Conservation (phyloP, 1,140 invertebrate species). For the Cyclargus thomasi region DNA sequence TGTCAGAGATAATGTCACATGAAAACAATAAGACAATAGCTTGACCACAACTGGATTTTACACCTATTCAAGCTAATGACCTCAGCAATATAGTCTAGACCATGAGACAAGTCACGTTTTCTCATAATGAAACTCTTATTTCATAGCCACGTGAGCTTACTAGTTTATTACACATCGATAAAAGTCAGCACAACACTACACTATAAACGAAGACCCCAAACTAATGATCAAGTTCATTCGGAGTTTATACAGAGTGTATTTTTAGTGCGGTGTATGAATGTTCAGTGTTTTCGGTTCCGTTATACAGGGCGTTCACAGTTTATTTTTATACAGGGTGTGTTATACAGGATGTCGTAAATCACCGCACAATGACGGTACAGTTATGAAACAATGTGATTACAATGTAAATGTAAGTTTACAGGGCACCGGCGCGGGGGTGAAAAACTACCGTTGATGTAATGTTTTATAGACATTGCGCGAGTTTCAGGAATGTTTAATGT, state of each 20-base stretch:
- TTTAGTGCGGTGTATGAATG: slow-evolving; percentile 29
- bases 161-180: slow-evolving; percentile 20
- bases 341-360: slow-evolving; percentile 32
- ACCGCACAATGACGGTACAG: slow-evolving; percentile 24
- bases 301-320: neutral
- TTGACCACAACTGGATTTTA: no score
- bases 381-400: slow-evolving; percentile 29
- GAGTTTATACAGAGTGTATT: slow-evolving; percentile 33
- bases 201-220: slow-evolving; percentile 21
- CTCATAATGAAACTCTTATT: no score
- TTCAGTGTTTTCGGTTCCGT: slow-evolving; percentile 6
- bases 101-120: no score
- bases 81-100: no score
- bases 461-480: slow-evolving; percentile 38
- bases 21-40: no score
- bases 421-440: no score
- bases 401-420: neutral
- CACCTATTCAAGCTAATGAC: no score
- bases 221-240: slow-evolving; percentile 32
- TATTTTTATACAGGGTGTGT: slow-evolving; percentile 1
- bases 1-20: no score
- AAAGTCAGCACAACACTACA: slow-evolving; percentile 17
- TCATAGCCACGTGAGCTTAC: no score
- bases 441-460: slow-evolving; percentile 19
- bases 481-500: no score